Evolutionary conservation across 2,113 vertebrate species (phyloP), one percentile per base, ranked within the genome.

Genomic region (Mobula birostris): DNA sequence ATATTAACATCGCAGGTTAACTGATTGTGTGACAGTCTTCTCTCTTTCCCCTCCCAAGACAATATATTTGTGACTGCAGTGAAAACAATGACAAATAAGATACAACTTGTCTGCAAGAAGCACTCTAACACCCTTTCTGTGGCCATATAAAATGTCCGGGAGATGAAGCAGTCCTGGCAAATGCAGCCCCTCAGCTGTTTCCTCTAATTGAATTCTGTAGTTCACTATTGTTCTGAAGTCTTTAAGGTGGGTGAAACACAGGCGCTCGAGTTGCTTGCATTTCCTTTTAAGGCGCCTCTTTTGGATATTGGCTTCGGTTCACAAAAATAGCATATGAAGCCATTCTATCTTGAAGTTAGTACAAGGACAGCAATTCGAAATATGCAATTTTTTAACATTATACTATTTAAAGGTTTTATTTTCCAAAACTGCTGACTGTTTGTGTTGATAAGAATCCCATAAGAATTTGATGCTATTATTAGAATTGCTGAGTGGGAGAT

Each of bases 271-370:
- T 21, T 3, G 17, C 40, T 56, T 63, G 36, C 32, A 19, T n/a
- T 93, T 93, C 91, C 91, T 93, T 74, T 93, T 93, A 74, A 48
- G 91, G 91, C 91, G 91, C 91, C 91, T 48, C 70, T 66, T 74
- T 48, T 56, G 29, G 48, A 74, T 36, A 93, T 93, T 15, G 68
- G 40, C 40, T 40, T 24, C 3, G 48, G 9, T 12, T 72, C 32
- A 24, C 29, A 93, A 76, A 74, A 93, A 74, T 93, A 93, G 70
- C 70, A 48, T 15, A 5, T 74, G 24, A 11, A 74, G 29, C 61
- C 19, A 72, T 76, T 56, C n/a, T 9, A 9, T 32, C 5, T 24
- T 27, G 21, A 8, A 48, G 36, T 29, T 56, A 24, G 29, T 32
- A 7, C 14, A 63, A 90, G 61, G 14, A 90, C 0, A 32, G 15